Conservation (phyloP, 2,888 invertebrate species). For the Orthosia incerta region DNA sequence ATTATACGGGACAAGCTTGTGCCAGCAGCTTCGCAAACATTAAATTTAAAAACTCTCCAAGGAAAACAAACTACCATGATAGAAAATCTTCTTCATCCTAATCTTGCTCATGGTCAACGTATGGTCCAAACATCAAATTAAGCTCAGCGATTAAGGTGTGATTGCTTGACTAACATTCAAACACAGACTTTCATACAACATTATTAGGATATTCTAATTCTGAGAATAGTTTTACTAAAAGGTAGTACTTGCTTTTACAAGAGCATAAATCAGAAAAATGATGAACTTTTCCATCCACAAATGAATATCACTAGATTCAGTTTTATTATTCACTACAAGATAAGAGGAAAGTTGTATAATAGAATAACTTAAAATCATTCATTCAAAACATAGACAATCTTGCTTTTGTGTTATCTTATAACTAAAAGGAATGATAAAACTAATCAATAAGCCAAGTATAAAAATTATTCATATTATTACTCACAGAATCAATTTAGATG, state of each 20-base stretch:
- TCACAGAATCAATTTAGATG: conserved; percentile 76
- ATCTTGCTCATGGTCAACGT: background rate
- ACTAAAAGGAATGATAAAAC: conserved; percentile 13
- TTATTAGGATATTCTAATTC: background rate
- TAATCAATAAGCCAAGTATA: conserved; percentile 31
- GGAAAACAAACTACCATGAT: background rate
- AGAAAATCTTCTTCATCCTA: background rate
- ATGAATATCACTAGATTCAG: background rate
- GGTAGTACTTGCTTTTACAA: background rate
- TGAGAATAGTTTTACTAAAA: background rate
- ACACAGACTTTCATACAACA: background rate
- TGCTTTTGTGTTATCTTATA: conserved; percentile 4
- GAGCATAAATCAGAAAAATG: background rate
- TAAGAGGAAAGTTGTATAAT: background rate
- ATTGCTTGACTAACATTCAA: background rate
- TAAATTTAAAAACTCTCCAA: background rate
- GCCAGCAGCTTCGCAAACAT: background rate
- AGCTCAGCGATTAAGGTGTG: background rate
- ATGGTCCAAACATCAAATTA: background rate
- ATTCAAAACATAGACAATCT: background rate
- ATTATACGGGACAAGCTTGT: conserved; percentile 6
- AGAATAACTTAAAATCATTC: conserved; percentile 5
- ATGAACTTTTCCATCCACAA: conserved; percentile 11
- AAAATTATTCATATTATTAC: no score
- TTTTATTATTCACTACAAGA: conserved; percentile 18